Percentiles rank a stretch among this genome's conserved stretches.
phyloP scores from a whole-genome alignment of 2,888 invertebrate genomes.

The Drosophila leonis region DNA sequence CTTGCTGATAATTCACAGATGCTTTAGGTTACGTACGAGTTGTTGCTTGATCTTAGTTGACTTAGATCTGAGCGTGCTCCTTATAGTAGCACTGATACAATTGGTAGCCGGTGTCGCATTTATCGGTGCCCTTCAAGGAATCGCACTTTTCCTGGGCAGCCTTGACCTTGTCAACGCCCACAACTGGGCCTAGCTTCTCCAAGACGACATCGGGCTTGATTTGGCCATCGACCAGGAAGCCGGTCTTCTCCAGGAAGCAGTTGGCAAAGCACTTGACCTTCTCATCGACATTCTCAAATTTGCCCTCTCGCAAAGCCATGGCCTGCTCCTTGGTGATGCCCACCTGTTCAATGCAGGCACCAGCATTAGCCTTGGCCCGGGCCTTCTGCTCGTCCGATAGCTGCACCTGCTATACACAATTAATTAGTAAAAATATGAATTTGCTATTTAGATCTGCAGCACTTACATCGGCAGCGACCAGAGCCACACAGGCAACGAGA shows the following conservation, averaged over 20 bases:
- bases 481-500: constrained; percentile 62
- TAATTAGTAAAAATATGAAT: not conserved
- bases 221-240: constrained; percentile 71
- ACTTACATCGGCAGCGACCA: constrained; percentile 68
- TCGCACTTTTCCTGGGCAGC: constrained; percentile 65
- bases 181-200: constrained; percentile 55
- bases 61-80: constrained; percentile 51
- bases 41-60: not conserved
- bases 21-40: constrained; percentile 14
- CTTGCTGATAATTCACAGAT: constrained; percentile 48
- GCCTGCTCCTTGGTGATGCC: constrained; percentile 71
- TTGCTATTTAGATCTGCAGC: not conserved
- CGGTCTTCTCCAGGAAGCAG: constrained; percentile 82
- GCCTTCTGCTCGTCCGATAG: constrained; percentile 78
- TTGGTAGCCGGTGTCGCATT: constrained; percentile 78
- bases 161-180: constrained; percentile 67
- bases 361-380: constrained; percentile 52
- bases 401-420: constrained; percentile 5
- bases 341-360: constrained; percentile 69
- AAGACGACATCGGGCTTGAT: constrained; percentile 61
- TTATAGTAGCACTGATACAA: constrained; percentile 70
- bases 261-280: constrained; percentile 80
- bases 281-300: constrained; percentile 58
- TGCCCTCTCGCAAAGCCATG: constrained; percentile 61
- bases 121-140: constrained; percentile 57